Evolutionary conservation across 2,797 vertebrate genomes (phyloP).

Genomic region (Protosalanx chinensis): DNA sequence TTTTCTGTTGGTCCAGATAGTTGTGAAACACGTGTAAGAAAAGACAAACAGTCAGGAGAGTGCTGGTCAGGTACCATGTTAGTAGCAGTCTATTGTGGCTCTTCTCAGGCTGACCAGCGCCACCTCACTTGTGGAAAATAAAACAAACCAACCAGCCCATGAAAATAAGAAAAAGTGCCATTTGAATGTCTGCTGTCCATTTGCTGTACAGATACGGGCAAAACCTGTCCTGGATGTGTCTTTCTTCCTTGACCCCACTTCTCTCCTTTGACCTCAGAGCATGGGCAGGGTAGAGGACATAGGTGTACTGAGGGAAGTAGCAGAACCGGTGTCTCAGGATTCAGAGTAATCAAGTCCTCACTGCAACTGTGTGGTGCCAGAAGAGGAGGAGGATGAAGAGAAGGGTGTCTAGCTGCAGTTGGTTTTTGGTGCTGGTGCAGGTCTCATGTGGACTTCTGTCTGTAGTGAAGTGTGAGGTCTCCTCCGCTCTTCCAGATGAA

Average conservation of each 20-base stretch:
- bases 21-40: background rate
- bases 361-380: slow-evolving; percentile 26
- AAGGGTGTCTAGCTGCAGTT: slow-evolving; percentile 8
- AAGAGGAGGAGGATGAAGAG: slow-evolving; percentile 39
- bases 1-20: background rate
- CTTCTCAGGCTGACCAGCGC: too few relatives aligned
- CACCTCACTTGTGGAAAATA: background rate
- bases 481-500: slow-evolving; percentile 87
- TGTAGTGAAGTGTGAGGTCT: slow-evolving; percentile 82
- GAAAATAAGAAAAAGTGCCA: slow-evolving; percentile 12
- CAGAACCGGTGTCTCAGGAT: too few relatives aligned
- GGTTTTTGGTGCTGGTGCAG: background rate
- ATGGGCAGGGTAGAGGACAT: too few relatives aligned
- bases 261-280: background rate
- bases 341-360: too few relatives aligned
- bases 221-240: background rate
- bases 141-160: slow-evolving; percentile 12
- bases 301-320: too few relatives aligned
- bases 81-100: too few relatives aligned
- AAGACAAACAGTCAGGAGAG: background rate
- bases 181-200: slow-evolving; percentile 11
- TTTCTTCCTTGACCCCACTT: background rate
- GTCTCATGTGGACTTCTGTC: slow-evolving; percentile 84
- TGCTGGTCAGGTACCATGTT: background rate
- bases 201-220: slow-evolving; percentile 16